phyloP scores from a whole-genome alignment of 2,797 vertebrate genomes.

The Sebastes elongatus region DNA sequence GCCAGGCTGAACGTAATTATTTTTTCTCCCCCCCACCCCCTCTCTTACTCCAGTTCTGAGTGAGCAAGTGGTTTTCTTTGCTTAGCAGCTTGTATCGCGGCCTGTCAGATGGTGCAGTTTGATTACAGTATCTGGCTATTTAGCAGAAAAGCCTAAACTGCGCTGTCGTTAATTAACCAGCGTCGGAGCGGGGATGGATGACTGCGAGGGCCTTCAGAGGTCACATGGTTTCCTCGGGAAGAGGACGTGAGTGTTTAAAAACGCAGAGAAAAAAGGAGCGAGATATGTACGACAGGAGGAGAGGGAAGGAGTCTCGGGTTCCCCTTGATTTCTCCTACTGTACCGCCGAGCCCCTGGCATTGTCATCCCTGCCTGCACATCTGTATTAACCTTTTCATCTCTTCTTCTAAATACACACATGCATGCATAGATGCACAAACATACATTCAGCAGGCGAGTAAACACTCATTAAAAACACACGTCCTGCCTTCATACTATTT shows the following conservation, averaged over 20 bases:
- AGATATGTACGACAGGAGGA: neutral
- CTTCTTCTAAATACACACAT: conserved; percentile 16
- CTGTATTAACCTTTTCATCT: conserved; percentile 75
- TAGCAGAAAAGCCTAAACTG: conserved; percentile 72
- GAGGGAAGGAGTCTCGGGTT: conserved; percentile 41
- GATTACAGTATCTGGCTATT: conserved; percentile 77
- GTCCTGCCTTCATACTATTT: conserved; percentile 7
- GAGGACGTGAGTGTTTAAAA: conserved; percentile 65
- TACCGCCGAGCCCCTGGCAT: neutral
- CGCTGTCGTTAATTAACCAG: conserved; percentile 80
- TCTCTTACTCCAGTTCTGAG: conserved; percentile 23
- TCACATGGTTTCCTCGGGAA: conserved; percentile 61
- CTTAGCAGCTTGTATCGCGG: conserved; percentile 73
- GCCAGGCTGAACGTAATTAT: conserved; percentile 61
- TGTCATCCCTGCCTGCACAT: conserved; percentile 65
- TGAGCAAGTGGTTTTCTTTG: conserved; percentile 62
- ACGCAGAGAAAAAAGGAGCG: neutral
- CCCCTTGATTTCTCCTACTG: conserved; percentile 39
- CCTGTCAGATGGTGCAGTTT: conserved; percentile 76
- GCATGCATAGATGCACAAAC: conserved; percentile 3
- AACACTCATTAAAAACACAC: conserved; percentile 43
- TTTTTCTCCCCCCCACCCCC: conserved; percentile 8
- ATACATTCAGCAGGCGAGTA: conserved; percentile 33
- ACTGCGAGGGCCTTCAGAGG: conserved; percentile 74
- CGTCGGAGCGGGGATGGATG: conserved; percentile 71